Evolutionary conservation across 2,113 vertebrate species (phyloP).

Genomic region (Oryzias curvinotus): DNA sequence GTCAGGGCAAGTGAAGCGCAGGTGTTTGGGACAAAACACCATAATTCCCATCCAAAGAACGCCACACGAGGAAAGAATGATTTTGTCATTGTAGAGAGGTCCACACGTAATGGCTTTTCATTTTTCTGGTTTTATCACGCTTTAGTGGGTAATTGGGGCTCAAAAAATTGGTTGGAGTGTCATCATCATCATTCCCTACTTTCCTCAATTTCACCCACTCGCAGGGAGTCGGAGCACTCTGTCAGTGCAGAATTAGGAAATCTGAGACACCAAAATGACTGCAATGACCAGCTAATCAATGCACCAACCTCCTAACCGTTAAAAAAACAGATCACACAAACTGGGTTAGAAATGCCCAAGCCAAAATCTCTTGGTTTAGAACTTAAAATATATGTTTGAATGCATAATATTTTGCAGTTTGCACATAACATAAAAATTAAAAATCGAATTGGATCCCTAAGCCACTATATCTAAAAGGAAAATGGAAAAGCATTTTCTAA

Average conservation of each 20-base stretch:
- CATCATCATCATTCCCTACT: slow-evolving; percentile 65
- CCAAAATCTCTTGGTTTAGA: not conserved
- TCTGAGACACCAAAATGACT: slow-evolving; percentile 33
- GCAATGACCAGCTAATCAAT: slow-evolving; percentile 35
- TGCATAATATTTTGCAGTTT: no score
- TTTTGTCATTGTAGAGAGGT: slow-evolving; percentile 64
- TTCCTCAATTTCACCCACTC: slow-evolving; percentile 58
- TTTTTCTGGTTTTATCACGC: slow-evolving; percentile 76
- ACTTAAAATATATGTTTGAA: not conserved
- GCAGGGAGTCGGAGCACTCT: slow-evolving; percentile 44
- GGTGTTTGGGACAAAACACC: slow-evolving; percentile 80
- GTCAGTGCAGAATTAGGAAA: slow-evolving; percentile 35
- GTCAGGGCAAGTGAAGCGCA: slow-evolving; percentile 80
- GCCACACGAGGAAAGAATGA: slow-evolving; percentile 65
- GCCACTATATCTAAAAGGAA: no score
- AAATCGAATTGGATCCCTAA: no score
- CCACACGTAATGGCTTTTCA: slow-evolving; percentile 64
- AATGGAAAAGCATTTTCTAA: no score
- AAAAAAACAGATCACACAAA: slow-evolving; percentile 17
- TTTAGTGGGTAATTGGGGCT: slow-evolving; percentile 75
- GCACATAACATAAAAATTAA: no score
- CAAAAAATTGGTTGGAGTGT: slow-evolving; percentile 55
- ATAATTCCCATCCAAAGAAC: slow-evolving; percentile 74
- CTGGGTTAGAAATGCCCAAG: not conserved
- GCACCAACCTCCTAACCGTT: slow-evolving; percentile 15